Evolutionary conservation across 2,888 invertebrate genomes (phyloP).

Genomic region (Folsomia manolachei): DNA sequence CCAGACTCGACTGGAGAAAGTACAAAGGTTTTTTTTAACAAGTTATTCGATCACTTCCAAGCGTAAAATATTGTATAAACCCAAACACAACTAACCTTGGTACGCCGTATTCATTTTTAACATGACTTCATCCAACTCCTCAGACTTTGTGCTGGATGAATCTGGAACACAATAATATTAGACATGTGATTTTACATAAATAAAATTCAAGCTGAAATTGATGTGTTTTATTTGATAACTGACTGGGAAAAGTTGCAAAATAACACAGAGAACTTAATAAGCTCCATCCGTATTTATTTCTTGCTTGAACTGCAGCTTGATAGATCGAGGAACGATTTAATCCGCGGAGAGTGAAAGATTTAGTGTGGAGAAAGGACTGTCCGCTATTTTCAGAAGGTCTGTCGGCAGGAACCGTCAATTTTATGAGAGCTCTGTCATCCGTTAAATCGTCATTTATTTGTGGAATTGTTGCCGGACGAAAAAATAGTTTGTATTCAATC

Average conservation of each 20-base stretch:
- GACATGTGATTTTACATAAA: background rate
- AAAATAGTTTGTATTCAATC: conserved; percentile 65
- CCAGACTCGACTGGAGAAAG: background rate
- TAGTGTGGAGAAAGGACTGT: conserved; percentile 63
- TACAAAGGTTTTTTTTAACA: no score
- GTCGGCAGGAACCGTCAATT: conserved; percentile 68
- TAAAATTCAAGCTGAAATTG: background rate
- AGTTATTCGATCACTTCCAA: no score
- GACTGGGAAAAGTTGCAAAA: conserved; percentile 63
- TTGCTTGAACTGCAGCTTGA: conserved; percentile 73
- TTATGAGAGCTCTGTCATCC: conserved; percentile 60
- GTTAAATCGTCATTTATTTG: conserved; percentile 24
- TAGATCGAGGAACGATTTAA: conserved; percentile 71
- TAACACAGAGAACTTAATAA: conserved; percentile 70
- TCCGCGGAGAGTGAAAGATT: conserved; percentile 70
- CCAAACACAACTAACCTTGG: background rate
- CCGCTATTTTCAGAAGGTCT: conserved; percentile 60
- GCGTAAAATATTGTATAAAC: no score
- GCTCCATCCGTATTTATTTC: conserved; percentile 83
- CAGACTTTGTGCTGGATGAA: conserved; percentile 34
- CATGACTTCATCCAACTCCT: conserved; percentile 28
- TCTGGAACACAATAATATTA: conserved; percentile 31
- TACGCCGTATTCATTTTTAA: conserved; percentile 23
- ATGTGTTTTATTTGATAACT: no score
- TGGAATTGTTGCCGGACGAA: conserved; percentile 48